These are phyloP conservation scores for Ancistrus triradiatus DNA, from an alignment of 2,113 vertebrate species.

Conservation along the genomic window DNA sequence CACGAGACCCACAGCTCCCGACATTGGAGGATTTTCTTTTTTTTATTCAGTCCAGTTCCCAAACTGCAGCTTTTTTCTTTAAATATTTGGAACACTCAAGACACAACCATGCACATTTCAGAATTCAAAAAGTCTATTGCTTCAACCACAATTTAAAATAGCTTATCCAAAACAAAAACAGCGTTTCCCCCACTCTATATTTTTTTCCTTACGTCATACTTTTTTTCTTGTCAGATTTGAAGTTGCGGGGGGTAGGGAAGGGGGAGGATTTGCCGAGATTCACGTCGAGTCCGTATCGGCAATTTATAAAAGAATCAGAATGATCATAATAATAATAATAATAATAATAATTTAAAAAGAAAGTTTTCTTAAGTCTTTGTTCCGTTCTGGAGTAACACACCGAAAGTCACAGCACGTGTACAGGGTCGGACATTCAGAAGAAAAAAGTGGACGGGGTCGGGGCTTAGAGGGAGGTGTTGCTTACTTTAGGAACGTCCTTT, in stretches of 20 bases:
- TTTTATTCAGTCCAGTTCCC: slow-evolving; percentile 91
- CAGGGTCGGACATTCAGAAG: slow-evolving; percentile 81
- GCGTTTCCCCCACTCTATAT: slow-evolving; percentile 46
- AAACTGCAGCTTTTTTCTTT: slow-evolving; percentile 89
- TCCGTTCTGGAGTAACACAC: slow-evolving; percentile 86
- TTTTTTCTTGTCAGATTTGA: slow-evolving; percentile 16
- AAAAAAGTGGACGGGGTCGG: slow-evolving; percentile 55
- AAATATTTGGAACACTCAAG: slow-evolving; percentile 96
- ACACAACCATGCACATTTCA: slow-evolving; percentile 99
- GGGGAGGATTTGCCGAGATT: slow-evolving; percentile 71
- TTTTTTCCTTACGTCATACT: slow-evolving; percentile 28
- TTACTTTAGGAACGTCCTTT: slow-evolving; percentile 6
- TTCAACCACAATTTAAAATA: slow-evolving; percentile 98
- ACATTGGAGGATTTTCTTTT: too few species aligned
- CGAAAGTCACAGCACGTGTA: slow-evolving; percentile 89
- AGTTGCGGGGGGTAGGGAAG: slow-evolving; percentile 52
- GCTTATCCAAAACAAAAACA: slow-evolving; percentile 80
- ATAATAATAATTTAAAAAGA: slow-evolving; percentile 91
- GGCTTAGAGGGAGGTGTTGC: slow-evolving; percentile 39
- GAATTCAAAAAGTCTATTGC: slow-evolving; percentile 98
- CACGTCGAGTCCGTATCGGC: slow-evolving; percentile 75
- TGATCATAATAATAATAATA: slow-evolving; percentile 74
- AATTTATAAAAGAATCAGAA: slow-evolving; percentile 87
- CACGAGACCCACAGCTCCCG: not conserved
- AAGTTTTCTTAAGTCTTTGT: slow-evolving; percentile 69